phyloP scores from a whole-genome alignment of 2,113 vertebrate species.

The Pseudopodoces humilis region DNA sequence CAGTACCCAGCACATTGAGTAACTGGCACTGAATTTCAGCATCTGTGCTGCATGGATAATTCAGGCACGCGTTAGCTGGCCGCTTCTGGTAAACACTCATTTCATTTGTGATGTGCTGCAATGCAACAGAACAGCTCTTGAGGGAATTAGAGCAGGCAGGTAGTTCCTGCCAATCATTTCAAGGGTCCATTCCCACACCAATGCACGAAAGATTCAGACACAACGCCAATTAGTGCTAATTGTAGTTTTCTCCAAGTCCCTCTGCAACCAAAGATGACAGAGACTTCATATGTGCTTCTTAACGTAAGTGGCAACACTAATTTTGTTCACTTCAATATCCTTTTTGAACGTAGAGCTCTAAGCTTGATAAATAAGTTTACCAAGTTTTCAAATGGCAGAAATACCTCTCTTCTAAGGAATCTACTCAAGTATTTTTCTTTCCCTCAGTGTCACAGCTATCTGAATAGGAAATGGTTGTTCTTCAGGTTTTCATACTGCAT shows the following conservation, averaged over 20 bases:
- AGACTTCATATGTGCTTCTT: constrained; percentile 10
- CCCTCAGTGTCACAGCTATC: not conserved
- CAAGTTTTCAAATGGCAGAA: not conserved
- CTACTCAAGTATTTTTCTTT: not conserved
- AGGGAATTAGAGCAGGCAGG: not conserved
- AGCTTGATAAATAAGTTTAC: not conserved
- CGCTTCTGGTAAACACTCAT: not conserved
- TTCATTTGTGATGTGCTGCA: not conserved
- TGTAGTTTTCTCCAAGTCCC: constrained; percentile 13
- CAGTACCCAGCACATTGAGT: not conserved
- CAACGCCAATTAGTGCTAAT: constrained; percentile 17
- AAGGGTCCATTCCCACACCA: not conserved
- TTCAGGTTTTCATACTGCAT: not conserved
- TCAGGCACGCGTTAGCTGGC: not conserved
- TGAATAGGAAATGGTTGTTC: not conserved
- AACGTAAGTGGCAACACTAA: not conserved
- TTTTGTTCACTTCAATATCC: constrained; percentile 20
- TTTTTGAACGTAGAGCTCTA: not conserved
- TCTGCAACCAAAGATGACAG: constrained; percentile 21
- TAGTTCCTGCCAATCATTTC: not conserved
- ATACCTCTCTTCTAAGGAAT: not conserved
- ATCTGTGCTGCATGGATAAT: not conserved
- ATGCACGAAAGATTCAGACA: not conserved
- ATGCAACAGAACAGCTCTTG: not conserved
- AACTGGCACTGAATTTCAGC: not conserved